A percentile compares a stretch with the other conserved stretches of the same genome.
phyloP scores from a whole-genome alignment of 1,140 invertebrate species.

The Drosophila pseudoananassae region DNA sequence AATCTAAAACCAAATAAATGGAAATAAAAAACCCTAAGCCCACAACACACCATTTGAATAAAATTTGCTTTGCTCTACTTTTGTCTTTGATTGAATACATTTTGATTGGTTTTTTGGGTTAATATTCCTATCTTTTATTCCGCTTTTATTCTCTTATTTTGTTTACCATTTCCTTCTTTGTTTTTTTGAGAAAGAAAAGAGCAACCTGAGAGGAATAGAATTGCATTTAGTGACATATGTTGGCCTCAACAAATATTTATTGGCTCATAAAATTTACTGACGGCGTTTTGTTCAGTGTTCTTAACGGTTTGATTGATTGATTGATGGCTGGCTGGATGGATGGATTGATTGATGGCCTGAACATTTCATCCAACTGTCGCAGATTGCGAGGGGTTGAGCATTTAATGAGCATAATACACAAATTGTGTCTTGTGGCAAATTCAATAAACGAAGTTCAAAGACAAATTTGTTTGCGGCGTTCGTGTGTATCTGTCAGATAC shows the following conservation, averaged over 20 bases:
- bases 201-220: not conserved
- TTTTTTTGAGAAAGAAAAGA: not conserved
- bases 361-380: constrained; percentile 54
- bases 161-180: too few species aligned
- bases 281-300: constrained; percentile 20
- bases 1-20: constrained; percentile 1
- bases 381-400: constrained; percentile 11
- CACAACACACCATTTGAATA: constrained; percentile 18
- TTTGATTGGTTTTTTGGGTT: constrained; percentile 1
- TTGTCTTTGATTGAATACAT: constrained; percentile 9
- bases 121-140: not conserved
- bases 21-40: constrained; percentile 1
- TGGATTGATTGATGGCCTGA: constrained; percentile 56
- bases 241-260: constrained; percentile 2
- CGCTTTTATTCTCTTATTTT: too few species aligned
- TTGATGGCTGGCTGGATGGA: constrained; percentile 23
- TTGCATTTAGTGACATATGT: constrained; percentile 10
- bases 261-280: constrained; percentile 18
- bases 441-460: constrained; percentile 46
- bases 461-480: constrained; percentile 36
- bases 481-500: constrained; percentile 10
- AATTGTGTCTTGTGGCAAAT: constrained; percentile 39
- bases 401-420: constrained; percentile 20
- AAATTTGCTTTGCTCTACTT: constrained; percentile 18
- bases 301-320: constrained; percentile 35